phyloP scores from a whole-genome alignment of 1,140 invertebrate species.

The Lysiphlebus fabarum region DNA sequence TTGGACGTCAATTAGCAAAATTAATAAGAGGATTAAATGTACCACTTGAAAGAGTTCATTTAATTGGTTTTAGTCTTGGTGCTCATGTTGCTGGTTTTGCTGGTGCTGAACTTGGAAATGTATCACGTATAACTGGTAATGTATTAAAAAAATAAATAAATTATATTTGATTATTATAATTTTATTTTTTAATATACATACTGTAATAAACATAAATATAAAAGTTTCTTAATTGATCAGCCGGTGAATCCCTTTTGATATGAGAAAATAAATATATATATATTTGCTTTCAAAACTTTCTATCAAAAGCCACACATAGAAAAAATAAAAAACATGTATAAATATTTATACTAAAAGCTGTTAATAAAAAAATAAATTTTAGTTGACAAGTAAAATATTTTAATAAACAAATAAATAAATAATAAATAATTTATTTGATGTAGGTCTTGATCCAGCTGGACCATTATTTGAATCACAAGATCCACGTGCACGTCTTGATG shows the following conservation, averaged over 20 bases:
- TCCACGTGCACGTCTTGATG: conserved; percentile 74
- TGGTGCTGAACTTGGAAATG: conserved; percentile 77
- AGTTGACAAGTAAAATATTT: conserved; percentile 12
- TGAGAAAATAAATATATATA: too few relatives aligned
- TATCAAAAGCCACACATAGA: too few relatives aligned
- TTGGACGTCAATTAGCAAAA: conserved; percentile 85
- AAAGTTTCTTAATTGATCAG: too few relatives aligned
- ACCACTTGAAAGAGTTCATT: conserved; percentile 68
- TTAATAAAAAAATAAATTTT: background rate
- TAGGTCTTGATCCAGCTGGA: conserved; percentile 85
- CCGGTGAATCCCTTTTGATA: too few relatives aligned
- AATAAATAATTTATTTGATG: background rate
- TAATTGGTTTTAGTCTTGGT: conserved; percentile 88
- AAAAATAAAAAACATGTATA: background rate
- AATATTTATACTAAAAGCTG: too few relatives aligned
- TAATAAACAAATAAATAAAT: too few relatives aligned
- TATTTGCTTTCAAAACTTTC: conserved; percentile 8
- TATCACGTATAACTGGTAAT: conserved; percentile 81
- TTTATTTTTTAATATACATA: too few relatives aligned
- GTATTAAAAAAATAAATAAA: background rate
- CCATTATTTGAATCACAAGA: conserved; percentile 87
- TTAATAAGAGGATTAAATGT: conserved; percentile 60
- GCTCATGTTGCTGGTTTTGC: conserved; percentile 93
- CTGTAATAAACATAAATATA: too few relatives aligned
- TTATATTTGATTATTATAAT: too few relatives aligned